phyloP scores from a whole-genome alignment of 2,888 invertebrate genomes.

The Scaptomyza tumidula region DNA sequence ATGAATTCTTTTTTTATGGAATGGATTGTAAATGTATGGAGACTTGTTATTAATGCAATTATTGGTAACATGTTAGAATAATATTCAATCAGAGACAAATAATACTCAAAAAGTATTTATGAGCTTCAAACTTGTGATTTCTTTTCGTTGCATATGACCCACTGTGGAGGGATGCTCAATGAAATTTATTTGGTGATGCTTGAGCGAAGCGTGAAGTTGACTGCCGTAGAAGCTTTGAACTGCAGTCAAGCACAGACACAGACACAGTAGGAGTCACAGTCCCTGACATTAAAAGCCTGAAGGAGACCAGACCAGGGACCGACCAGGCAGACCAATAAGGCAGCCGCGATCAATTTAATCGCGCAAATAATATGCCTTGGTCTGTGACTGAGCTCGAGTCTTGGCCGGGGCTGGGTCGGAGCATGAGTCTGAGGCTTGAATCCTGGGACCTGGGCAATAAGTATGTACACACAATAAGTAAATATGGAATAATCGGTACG shows the following conservation, averaged over 20 bases:
- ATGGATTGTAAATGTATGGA: too few species aligned
- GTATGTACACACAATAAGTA: conserved; percentile 80
- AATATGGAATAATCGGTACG: conserved; percentile 82
- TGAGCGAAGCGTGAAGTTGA: conserved; percentile 83
- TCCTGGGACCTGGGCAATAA: conserved; percentile 56
- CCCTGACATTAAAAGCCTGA: conserved; percentile 27
- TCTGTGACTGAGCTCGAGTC: conserved; percentile 11
- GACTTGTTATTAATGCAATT: too few species aligned
- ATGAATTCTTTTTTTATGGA: too few species aligned
- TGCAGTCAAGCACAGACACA: conserved; percentile 42
- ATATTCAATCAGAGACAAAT: too few species aligned
- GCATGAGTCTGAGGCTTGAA: conserved; percentile 22
- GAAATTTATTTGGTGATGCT: conserved; percentile 83
- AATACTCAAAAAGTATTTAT: too few species aligned
- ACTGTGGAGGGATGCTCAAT: conserved; percentile 76
- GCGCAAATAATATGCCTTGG: conserved; percentile 81
- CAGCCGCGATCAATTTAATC: conserved; percentile 83
- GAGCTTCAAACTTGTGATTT: too few species aligned
- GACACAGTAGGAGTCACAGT: conserved; percentile 52
- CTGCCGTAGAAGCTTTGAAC: conserved; percentile 72
- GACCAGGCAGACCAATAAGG: conserved; percentile 39
- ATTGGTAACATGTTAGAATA: too few species aligned
- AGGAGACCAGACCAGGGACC: conserved; percentile 29
- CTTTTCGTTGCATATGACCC: conserved; percentile 10
- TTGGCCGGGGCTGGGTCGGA: not conserved